Base-by-base conservation (phyloP, 2,113 vertebrate genomes). In the Rhea pennata region DNA sequence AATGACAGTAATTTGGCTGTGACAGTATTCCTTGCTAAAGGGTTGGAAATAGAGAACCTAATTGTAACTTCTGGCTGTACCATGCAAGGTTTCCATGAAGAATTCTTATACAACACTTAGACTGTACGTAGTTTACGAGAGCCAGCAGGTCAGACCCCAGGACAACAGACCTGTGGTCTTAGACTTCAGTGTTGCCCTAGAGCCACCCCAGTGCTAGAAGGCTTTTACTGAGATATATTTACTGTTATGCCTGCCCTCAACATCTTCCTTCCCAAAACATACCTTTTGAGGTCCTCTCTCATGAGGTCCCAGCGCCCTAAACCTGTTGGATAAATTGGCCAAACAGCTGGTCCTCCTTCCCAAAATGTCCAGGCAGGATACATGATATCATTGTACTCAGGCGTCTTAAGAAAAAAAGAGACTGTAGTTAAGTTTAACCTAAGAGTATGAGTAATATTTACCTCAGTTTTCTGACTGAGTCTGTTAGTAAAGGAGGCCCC, bases 291-390 rank as follows among this genome's bases (percentile, higher is more conserved):
- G 44, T 99, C 98, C 33, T 99, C 98, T 95, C 99, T 99, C 98
- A 99, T 99, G 71, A 99, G 98, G 92, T 99, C 99, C 99, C 99
- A 99, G 83, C 99, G 98, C 44, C 99, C 99, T 76, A 99, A 98
- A 82, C 99, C 99, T 15, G 98, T 99, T 51, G 99, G 99, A 82
- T 99, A 99, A 95, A 99, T 99, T 65, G 99, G 99, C 99, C 99
- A 99, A 92, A 99, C 99, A 42, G 99, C 99, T 9, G 99, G 99
- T 20, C 99, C 99, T 20, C 99, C 99, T 98, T 99, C 99, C 99
- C 99, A 99, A 93, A 99, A 99, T 0, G 99, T 99, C 99, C 99
- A 99, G 3, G 99, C 99, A 75, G 99, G 99, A 84, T 99, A 99
- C 99, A 99, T 99, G 96, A 99, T 99, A 95, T 99, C 99, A 87